These are phyloP conservation scores for Rhynchomys soricoides DNA, from an alignment of 2,113 vertebrate species.

Conservation along the genomic window DNA sequence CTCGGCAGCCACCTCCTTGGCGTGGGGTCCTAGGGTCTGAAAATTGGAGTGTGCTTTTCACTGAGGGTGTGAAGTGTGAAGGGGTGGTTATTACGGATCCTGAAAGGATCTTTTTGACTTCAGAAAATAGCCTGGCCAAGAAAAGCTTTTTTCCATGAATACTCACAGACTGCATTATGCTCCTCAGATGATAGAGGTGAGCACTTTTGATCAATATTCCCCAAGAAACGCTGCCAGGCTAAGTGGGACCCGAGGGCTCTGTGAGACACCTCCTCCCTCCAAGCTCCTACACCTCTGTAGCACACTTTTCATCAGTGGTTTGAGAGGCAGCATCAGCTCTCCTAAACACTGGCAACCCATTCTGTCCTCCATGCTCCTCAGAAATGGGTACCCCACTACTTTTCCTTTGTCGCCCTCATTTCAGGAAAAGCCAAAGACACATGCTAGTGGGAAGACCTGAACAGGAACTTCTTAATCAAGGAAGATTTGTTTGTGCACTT, in stretches of 20 bases:
- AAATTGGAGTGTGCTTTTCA: slow-evolving; percentile 64
- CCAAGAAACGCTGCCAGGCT: slow-evolving; percentile 50
- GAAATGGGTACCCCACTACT: neutral
- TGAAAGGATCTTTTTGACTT: slow-evolving; percentile 65
- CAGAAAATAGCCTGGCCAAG: slow-evolving; percentile 58
- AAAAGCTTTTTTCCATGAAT: slow-evolving; percentile 60
- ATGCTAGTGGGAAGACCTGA: neutral
- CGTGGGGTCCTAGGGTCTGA: slow-evolving; percentile 10
- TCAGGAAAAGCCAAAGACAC: neutral
- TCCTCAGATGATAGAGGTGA: slow-evolving; percentile 53
- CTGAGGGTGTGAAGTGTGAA: slow-evolving; percentile 58
- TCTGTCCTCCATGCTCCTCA: neutral
- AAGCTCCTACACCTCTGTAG: neutral
- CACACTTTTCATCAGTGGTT: neutral
- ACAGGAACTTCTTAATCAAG: neutral
- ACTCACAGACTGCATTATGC: slow-evolving; percentile 33
- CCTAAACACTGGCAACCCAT: neutral
- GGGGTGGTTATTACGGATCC: slow-evolving; percentile 51
- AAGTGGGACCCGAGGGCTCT: slow-evolving; percentile 4
- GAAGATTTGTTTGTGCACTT: neutral
- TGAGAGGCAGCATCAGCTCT: neutral
- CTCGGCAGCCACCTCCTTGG: neutral
- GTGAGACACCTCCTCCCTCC: neutral
- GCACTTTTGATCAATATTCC: slow-evolving; percentile 47
- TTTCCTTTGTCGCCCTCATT: neutral